Evolutionary conservation across 2,113 vertebrate genomes (phyloP).

Genomic region (Carollia perspicillata): DNA sequence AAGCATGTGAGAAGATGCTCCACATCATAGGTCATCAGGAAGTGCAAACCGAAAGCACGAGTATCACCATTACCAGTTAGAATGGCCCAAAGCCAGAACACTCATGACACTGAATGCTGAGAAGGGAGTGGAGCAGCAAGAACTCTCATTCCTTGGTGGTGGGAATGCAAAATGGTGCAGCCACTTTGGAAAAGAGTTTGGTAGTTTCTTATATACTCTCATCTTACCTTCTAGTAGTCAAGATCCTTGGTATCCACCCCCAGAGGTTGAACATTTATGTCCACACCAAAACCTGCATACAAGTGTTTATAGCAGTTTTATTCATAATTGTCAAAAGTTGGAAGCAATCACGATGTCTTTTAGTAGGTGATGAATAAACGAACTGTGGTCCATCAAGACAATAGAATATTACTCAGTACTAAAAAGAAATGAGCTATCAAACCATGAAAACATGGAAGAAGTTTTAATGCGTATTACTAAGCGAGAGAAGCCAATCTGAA

Average conservation of each 20-base stretch:
- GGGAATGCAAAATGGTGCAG: fast-evolving
- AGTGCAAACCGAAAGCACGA: background rate
- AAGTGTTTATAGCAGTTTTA: background rate
- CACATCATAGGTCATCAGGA: background rate
- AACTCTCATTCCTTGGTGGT: fast-evolving
- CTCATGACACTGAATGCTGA: fast-evolving
- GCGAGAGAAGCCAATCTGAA: background rate
- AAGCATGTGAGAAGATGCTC: background rate
- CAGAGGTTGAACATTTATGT: background rate
- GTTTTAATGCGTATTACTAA: background rate
- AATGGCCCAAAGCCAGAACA: fast-evolving
- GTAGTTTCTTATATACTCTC: background rate
- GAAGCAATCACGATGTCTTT: background rate
- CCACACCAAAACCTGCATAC: background rate
- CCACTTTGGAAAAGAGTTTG: background rate
- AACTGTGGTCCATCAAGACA: background rate
- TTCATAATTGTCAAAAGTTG: background rate
- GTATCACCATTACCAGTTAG: fast-evolving
- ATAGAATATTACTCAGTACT: background rate
- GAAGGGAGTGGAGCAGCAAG: fast-evolving
- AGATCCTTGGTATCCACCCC: background rate
- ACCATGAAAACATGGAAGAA: background rate
- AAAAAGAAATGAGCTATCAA: background rate
- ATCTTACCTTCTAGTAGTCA: fast-evolving
- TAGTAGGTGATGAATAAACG: background rate